Conservation (phyloP, 2,797 vertebrate genomes). For the Brotula barbata region DNA sequence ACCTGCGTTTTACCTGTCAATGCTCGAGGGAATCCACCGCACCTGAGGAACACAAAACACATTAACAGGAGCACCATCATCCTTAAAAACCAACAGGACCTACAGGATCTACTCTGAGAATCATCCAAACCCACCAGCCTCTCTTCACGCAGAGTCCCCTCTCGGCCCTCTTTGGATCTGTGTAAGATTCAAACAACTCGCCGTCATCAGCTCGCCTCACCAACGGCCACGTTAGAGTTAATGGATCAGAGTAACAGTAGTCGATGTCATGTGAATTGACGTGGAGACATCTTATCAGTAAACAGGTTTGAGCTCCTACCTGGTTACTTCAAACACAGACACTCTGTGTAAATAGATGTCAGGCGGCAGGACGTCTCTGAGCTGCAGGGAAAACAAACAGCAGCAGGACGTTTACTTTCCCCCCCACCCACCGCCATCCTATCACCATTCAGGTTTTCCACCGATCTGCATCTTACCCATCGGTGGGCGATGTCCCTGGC, state of each 20-base stretch:
- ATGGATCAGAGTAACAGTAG: too few relatives aligned
- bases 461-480: conserved; percentile 67
- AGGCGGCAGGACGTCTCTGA: conserved; percentile 31
- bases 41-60: conserved; percentile 40
- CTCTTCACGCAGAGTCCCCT: conserved; percentile 5
- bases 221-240: too few relatives aligned
- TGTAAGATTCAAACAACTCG: conserved; percentile 27
- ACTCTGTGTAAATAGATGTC: conserved; percentile 58
- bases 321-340: conserved; percentile 53
- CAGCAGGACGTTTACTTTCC: background rate
- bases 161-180: conserved; percentile 27
- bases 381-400: conserved; percentile 61
- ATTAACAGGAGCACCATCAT: background rate
- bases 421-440: too few relatives aligned
- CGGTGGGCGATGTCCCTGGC: conserved; percentile 63
- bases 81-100: too few relatives aligned
- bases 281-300: too few relatives aligned
- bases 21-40: background rate
- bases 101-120: too few relatives aligned
- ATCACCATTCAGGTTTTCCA: too few relatives aligned
- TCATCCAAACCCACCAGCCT: conserved; percentile 30
- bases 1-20: conserved; percentile 46
- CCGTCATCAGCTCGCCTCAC: too few relatives aligned
- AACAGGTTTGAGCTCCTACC: conserved; percentile 66
- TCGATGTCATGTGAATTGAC: too few relatives aligned